Evolutionary conservation across 2,888 invertebrate species (phyloP), one percentile per base, ranked within the genome.

Genomic region (Autographa gamma): DNA sequence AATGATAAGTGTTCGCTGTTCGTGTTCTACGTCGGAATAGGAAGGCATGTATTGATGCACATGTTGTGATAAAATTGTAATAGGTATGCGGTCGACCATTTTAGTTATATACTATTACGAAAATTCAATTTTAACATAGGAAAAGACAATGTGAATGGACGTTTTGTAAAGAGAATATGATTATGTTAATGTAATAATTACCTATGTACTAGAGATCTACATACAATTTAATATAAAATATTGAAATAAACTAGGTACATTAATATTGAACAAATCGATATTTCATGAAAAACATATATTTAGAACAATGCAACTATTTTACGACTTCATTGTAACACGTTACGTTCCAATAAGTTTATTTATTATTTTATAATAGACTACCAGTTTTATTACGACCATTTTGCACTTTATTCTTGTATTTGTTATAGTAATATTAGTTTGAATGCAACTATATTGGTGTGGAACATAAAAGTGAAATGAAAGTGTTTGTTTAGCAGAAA

Each of bases 281-380:
- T 19, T 64, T 77, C 54, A 80, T 62, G 66, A 66, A 60, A 74
- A 77, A 77, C 65, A 79, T 77, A 74, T 64, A 58, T 59, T 59
- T 64, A 81, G 64, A 77, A 81, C 74, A 79, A 81, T 74, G 74
- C 63, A 63, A 48, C 43, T 41, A 58, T 76, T 80, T 75, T 79
- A 72, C 63, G 76, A 63, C 76, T 80, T 68, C 63, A 77, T 66
- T 76, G 68, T 58, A 56, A 69, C 63, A 69, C 43, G 73, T 73
- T 66, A 19, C 69, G 66, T 68, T 76, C 61, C 68, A 76, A 32
- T 63, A 71, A 71, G 18, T 80, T 76, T 72, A 80, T 76, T 80
- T 77, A 76, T 80, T 80, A 72, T 80, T 76, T 76, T 72, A 69
- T 77, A 77, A 76, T 80, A 69, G 80, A 54, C 63, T 67, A 76